Base-by-base conservation (phyloP, 1,140 invertebrate genomes). In the Bombus affinis region DNA sequence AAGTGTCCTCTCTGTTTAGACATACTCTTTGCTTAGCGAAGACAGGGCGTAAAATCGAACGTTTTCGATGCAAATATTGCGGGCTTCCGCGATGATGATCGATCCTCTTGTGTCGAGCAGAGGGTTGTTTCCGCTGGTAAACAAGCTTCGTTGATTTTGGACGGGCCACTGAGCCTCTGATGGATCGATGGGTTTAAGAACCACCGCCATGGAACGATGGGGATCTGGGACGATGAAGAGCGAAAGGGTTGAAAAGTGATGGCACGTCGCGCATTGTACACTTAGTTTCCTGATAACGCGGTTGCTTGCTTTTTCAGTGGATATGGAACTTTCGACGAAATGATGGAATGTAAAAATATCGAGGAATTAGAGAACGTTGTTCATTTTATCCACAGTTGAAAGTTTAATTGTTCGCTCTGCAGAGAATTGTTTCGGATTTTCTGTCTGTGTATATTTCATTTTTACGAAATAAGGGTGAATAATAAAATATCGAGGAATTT, bases 1-100 rank as follows among this genome's bases (percentile, higher is more conserved):
- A 83, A 86, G 72, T 83, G 85, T 77, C 37, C 62, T 32, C 28
- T n/a, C 32, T 65, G 47, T 86, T 83, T 86, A 76, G 84, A 65
- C 62, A 4, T n/a, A 68, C 71, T 65, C 59, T 82, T 81, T 74
- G n/a, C 59, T 77, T 66, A 77, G 15, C 28, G 6, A 28, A 5
- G 59, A 62, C 59, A n/a, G 25, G 47, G 28, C 28, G 39, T 71
- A 53, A 80, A 81, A 81, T 81, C 15, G 32, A 39, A 10, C 25
- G 80, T 32, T 62, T 35, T 70, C 65, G 25, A n/a, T 37, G 32
- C 42, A 47, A 35, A 62, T n/a, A 53, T 6, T 37, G 37, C 22
- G 22, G 25, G 10, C 5, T 35, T 35, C 37, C 10, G n/a, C n/a
- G 4, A 28, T 28, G 32, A 28, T 35, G 32, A 70, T 80, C 65